Evolutionary conservation across 2,113 vertebrate species (phyloP).

Genomic region (Oncorhynchus gorbuscha): DNA sequence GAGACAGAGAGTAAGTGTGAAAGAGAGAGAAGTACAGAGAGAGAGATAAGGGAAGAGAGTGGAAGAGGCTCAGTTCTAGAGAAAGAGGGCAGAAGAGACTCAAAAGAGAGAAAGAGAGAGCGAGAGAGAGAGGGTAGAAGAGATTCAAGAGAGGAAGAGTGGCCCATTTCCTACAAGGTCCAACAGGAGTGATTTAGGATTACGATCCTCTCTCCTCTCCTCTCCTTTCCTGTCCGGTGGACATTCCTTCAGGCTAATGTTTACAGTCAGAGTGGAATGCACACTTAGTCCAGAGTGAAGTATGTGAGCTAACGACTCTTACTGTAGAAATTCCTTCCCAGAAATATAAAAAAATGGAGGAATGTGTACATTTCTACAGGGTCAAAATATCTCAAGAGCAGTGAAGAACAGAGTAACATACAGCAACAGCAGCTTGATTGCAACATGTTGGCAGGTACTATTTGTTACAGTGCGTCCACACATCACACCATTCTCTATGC

Average conservation of each 20-base stretch:
- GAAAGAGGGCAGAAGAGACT: background rate
- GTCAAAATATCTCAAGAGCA: background rate
- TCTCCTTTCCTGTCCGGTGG: background rate
- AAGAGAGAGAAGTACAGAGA: no score
- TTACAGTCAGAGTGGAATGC: conserved; percentile 2
- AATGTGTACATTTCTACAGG: background rate
- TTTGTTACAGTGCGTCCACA: no score
- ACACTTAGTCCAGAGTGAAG: background rate
- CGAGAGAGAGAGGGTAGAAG: no score
- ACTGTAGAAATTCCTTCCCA: background rate
- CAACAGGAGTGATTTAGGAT: conserved; percentile 22
- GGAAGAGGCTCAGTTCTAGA: background rate
- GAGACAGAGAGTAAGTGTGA: background rate
- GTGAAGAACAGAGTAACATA: background rate
- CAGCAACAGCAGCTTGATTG: background rate
- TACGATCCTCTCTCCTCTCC: conserved; percentile 4
- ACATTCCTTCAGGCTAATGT: background rate
- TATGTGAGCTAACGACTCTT: background rate
- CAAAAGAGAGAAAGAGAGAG: no score
- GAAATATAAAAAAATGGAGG: background rate
- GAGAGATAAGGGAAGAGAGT: background rate
- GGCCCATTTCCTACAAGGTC: conserved; percentile 5
- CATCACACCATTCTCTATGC: no score
- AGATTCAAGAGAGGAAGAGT: background rate
- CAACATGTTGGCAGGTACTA: background rate